phyloP scores from a whole-genome alignment of 1,140 invertebrate genomes.

The Atta colombica region DNA sequence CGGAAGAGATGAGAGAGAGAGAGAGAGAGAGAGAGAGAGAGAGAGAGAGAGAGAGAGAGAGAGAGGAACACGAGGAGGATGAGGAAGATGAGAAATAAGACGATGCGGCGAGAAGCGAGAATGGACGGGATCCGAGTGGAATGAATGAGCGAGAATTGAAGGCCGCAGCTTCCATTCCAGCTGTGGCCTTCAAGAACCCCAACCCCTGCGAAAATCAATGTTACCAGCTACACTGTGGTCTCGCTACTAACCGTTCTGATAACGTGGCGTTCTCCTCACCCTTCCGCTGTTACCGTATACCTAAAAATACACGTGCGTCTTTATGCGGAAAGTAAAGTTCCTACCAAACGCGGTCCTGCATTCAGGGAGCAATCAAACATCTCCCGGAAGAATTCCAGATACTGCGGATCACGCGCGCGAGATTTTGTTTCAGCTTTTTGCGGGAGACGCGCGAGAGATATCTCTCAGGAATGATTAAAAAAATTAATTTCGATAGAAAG shows the following conservation, averaged over 20 bases:
- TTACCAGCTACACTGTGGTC: slow-evolving; percentile 67
- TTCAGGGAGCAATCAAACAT: background rate
- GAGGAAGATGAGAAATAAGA: slow-evolving; percentile 38
- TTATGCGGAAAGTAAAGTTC: background rate
- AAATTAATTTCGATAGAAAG: background rate
- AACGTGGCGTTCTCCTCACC: slow-evolving; percentile 62
- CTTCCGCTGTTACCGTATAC: background rate
- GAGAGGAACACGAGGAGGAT: background rate
- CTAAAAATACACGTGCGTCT: slow-evolving; percentile 50
- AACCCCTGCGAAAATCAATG: slow-evolving; percentile 79
- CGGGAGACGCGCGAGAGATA: background rate
- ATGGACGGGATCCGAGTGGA: slow-evolving; percentile 37
- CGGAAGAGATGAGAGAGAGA: background rate
- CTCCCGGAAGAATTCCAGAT: background rate
- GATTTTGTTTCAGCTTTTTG: background rate
- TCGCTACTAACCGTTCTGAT: slow-evolving; percentile 77
- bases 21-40: background rate
- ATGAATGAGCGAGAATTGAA: slow-evolving; percentile 71
- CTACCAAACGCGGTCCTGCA: background rate
- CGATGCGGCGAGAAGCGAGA: slow-evolving; percentile 27
- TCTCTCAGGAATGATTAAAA: background rate
- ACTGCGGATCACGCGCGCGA: background rate
- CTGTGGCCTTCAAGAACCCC: slow-evolving; percentile 73
- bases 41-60: too few species aligned
- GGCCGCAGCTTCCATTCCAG: slow-evolving; percentile 69